These are phyloP conservation scores for Anagrus nilaparvatae DNA, from an alignment of 1,140 invertebrate species.

Conservation along the genomic window DNA sequence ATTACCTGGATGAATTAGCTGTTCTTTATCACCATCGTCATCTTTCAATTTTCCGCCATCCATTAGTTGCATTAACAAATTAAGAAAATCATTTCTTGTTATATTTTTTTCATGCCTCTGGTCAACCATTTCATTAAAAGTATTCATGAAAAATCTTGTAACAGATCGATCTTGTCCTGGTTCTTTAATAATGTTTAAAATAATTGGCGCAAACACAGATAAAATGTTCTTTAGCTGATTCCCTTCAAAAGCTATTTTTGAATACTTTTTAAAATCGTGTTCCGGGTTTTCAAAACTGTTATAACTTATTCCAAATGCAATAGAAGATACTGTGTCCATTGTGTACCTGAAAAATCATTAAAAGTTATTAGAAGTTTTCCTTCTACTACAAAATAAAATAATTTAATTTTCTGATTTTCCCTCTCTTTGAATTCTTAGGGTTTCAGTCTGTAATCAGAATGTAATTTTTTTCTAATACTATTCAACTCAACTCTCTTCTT, in stretches of 20 bases:
- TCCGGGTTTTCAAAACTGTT: conserved; percentile 32
- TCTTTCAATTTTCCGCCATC: conserved; percentile 17
- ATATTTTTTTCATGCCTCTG: conserved; percentile 25
- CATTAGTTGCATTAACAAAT: conserved; percentile 27
- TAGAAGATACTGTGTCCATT: conserved; percentile 48
- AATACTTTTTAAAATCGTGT: conserved; percentile 19
- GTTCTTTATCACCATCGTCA: no score
- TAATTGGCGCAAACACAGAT: conserved; percentile 7
- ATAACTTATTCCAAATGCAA: conserved; percentile 43
- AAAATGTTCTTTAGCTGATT: conserved; percentile 7
- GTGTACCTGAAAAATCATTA: conserved; percentile 39
- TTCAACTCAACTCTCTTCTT: no score
- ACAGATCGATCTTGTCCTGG: conserved; percentile 12
- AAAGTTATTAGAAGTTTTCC: no score
- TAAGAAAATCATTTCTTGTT: conserved; percentile 28
- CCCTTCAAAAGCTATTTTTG: conserved; percentile 12
- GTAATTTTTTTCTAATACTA: no score
- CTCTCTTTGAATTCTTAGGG: no score
- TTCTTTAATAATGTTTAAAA: conserved; percentile 7
- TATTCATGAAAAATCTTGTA: conserved; percentile 24
- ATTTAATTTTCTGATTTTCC: no score
- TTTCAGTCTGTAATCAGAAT: no score
- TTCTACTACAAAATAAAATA: no score
- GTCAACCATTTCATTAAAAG: conserved; percentile 21
- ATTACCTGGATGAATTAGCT: no score